phyloP scores from a whole-genome alignment of 1,140 invertebrate species.

The silkworm (Bombyx mori) region DNA sequence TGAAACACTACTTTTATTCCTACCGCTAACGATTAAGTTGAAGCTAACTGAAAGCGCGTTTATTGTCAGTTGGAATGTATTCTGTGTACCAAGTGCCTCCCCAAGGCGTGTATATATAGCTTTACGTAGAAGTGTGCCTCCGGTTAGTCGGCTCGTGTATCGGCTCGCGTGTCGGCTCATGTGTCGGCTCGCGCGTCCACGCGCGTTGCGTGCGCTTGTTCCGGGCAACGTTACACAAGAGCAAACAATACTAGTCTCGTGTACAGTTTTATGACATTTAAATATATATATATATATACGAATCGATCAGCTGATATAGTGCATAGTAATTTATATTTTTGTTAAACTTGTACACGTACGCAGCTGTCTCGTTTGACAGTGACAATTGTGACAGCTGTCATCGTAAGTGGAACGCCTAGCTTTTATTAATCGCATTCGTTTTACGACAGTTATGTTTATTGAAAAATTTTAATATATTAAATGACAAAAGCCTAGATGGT shows the following conservation, averaged over 20 bases:
- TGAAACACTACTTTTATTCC: too few relatives aligned
- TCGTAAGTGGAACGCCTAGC: not conserved
- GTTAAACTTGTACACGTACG: conserved; percentile 28
- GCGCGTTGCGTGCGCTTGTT: not conserved
- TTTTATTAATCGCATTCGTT: too few relatives aligned
- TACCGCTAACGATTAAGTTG: too few relatives aligned
- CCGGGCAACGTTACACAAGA: conserved; percentile 1
- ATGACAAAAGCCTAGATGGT: too few relatives aligned
- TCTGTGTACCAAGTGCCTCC: conserved; percentile 44
- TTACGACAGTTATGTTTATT: too few relatives aligned
- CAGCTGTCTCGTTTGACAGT: not conserved
- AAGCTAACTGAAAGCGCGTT: too few relatives aligned
- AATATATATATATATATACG: conserved; percentile 22
- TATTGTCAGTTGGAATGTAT: conserved; percentile 1
- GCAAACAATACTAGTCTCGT: conserved; percentile 49
- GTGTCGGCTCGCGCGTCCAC: not conserved
- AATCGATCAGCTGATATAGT: conserved; percentile 18
- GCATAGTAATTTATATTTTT: conserved; percentile 59
- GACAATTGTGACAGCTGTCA: conserved; percentile 2
- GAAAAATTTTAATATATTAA: too few relatives aligned
- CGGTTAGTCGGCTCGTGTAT: conserved; percentile 15
- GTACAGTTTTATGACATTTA: conserved; percentile 58
- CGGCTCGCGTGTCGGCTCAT: conserved; percentile 1
- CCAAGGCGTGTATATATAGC: conserved; percentile 53
- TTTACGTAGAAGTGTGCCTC: conserved; percentile 54